Base-by-base conservation (phyloP, 2,113 vertebrate genomes). In the Axis porcinus region DNA sequence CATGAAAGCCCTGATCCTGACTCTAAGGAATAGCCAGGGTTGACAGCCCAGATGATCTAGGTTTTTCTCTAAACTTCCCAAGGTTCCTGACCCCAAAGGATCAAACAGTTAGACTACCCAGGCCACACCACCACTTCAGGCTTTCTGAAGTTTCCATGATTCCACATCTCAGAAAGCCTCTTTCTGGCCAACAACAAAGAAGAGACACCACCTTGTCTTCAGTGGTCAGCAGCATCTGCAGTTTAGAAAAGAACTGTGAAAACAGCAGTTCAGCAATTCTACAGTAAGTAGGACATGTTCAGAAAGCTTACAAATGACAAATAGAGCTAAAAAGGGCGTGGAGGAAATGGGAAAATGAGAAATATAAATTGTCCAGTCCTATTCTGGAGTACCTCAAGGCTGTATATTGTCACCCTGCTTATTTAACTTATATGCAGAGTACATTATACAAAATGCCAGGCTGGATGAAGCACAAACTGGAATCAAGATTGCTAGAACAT, bases 281-380 rank as follows among this genome's bases (percentile, higher is more conserved):
- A 14, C 2, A 11, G 45, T 23, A 83, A 87, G 47, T 28, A 62
- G 3, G 27, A n/a, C 76, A 82, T 87, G 92, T 97, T 87, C 93
- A 92, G 81, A 95, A 97, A 92, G 84, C 36, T 62, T 47, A 88
- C 25, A 91, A 84, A 33, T 64, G 50, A 94, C 11, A 70, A 83
- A 23, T 8, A 30, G 30, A 23, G 40, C 8, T 88, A 28, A 91
- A 82, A 33, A 36, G 14, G 50, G 54, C n/a, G 55, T 15, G 9
- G 17, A 78, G 6, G 36, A 76, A 87, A 85, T 7, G 14, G 40
- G 45, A 97, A 81, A n/a, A 76, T n/a, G 5, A 89, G 67, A 14
- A 50, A 84, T 6, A 54, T n/a, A 60, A 86, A 84, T 2, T 16
- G 17, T 9, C 50, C 54, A 70, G 2, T 52, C 7, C 70, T 14